Conservation (phyloP, 30 jellyfish, hydroid and myxozoan genomes). For the Nemopilema nomurai region DNA sequence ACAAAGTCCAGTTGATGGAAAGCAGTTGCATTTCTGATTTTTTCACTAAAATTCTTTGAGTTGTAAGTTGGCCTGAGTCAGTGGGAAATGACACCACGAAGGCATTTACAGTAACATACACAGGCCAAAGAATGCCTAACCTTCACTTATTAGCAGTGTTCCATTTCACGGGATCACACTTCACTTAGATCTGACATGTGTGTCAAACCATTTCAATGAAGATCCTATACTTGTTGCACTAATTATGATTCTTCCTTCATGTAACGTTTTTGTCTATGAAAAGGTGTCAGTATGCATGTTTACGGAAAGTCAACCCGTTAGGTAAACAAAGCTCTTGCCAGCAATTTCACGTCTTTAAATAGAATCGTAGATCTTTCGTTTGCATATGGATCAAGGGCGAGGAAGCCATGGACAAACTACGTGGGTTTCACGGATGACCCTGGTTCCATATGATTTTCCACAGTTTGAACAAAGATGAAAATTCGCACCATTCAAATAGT, state of each 20-base stretch:
- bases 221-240: too few species aligned
- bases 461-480: not conserved
- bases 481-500: not conserved
- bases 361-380: not conserved
- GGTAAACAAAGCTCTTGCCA: not conserved
- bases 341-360: not conserved
- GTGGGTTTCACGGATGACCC: not conserved
- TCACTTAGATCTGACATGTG: too few species aligned
- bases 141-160: too few species aligned
- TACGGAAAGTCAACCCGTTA: not conserved
- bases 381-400: not conserved
- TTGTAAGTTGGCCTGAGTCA: not conserved
- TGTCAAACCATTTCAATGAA: too few species aligned
- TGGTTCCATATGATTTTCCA: not conserved
- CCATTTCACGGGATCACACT: too few species aligned
- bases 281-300: not conserved
- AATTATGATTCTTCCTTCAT: not conserved
- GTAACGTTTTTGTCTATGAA: not conserved
- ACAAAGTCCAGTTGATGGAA: too few species aligned
- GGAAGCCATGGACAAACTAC: not conserved
- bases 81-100: not conserved
- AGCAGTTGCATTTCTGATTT: too few species aligned
- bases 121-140: too few species aligned
- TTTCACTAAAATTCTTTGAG: not conserved
- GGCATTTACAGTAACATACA: too few species aligned